Base-by-base conservation (phyloP, 2,888 invertebrate species). In the Phorcus lineatus region DNA sequence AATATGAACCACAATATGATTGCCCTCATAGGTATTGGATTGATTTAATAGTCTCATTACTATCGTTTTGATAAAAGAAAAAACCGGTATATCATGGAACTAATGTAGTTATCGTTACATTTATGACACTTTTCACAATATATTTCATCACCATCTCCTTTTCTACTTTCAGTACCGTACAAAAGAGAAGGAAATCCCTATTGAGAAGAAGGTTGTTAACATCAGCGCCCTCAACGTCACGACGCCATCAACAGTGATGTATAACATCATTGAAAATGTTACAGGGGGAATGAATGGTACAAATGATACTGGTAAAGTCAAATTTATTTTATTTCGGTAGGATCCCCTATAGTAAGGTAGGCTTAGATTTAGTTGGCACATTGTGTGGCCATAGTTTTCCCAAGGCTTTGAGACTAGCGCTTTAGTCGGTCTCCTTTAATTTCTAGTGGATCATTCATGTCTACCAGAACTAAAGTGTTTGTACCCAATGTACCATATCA, bases 101-200 rank as follows among this genome's bases (percentile, higher is more conserved):
- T 2, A 4, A 36, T 36, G 7, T 36, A 4, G 36, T 36, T 36
- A 36, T 36, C 36, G 36, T 36, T 13, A 47, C 7, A 6, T 13
- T 6, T 9, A 11, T 47, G 47, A 47, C 11, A 47, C 11, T 47
- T 11, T 1, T n/a, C n/a, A n/a, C n/a, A 11, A 11, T 47, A 13
- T 36, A 4, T 47, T 47, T 47, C 11, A 47, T 47, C 47, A 47
- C 47, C 1, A 11, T 1, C 47, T 47, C 47, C 13, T 47, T 11
- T 47, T 47, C 47, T 11, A 6, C 6, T 79, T 81, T n/a, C 80
- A 86, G 86, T 86, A 83, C 78, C 77, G 85, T n/a, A 84, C 86
- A 3, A 77, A 77, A 53, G 81, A 84, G 54, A 78, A 78, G 19
- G 67, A 53, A 52, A 57, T 76, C 17, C 78, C 81, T 28, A 62